Evolutionary conservation across 2,888 invertebrate species (phyloP), one percentile per base, ranked within the genome.

Genomic region (Orthonychiurus folsomi): DNA sequence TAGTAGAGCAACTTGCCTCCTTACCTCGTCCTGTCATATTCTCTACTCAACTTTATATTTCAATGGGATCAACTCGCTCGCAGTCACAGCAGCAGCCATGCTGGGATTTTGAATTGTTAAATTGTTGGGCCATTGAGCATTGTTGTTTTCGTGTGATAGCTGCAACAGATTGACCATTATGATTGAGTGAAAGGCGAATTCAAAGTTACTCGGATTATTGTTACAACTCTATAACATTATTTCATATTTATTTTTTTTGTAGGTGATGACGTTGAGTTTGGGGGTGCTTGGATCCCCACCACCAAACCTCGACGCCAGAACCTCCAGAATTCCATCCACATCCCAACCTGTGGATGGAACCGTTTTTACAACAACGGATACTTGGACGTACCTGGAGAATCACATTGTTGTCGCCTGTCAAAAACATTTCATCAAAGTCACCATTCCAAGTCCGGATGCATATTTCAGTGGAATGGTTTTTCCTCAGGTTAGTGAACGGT

Each of bases 401-500:
- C 37, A 20, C 5, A 12, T 59, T 12, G n/a, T 37, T n/a, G 59
- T 59, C 59, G 20, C 21, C 23, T 72, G 70, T 65, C 64, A 68
- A 48, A 64, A 67, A 18, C 65, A 67, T 53, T 69, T 70, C 64
- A 72, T 72, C 60, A 66, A 64, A 56, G 68, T 70, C 59, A 59
- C 61, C 26, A 72, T 72, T 48, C 68, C 69, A 55, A 66, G 69
- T 18, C 70, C 70, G 23, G 67, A 68, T 62, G 63, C 68, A 27
- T 63, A 70, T 50, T 72, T 72, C 60, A 68, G 67, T 64, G 72
- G 72, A 63, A 72, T 72, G 72, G 68, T 72, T 57, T 72, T 70
- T 62, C 72, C 72, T 55, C 69, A 72, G 72, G 72, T 72, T 58
- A 65, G 60, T 53, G 20, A 25, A 59, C 23, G 52, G 37, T 37